Conservation (phyloP, 2,797 vertebrate species). For the Pangasius sanitwongsei region DNA sequence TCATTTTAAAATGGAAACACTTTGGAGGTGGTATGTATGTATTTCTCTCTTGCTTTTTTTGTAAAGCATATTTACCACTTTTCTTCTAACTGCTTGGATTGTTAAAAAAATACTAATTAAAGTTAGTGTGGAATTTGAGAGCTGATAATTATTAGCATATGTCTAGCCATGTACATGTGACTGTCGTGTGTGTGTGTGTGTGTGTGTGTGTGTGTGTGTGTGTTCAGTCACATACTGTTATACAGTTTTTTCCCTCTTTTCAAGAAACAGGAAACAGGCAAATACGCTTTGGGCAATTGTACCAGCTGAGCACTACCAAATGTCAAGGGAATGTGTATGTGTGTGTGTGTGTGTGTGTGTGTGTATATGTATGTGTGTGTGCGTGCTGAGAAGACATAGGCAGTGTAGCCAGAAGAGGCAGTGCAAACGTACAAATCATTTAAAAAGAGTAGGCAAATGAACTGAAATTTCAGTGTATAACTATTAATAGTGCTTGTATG, state of each 20-base stretch:
- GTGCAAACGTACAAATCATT: neutral
- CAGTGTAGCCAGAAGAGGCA: neutral
- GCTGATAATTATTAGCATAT: constrained; percentile 68
- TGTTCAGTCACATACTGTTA: constrained; percentile 11
- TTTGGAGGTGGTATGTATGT: neutral
- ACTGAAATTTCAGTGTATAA: neutral
- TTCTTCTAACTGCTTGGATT: constrained; percentile 57
- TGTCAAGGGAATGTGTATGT: constrained; percentile 10
- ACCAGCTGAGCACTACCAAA: constrained; percentile 48
- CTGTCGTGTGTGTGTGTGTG: neutral
- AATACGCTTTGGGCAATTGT: constrained; percentile 31
- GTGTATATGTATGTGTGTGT: neutral
- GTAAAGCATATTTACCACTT: constrained; percentile 48
- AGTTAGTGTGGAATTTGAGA: constrained; percentile 57
- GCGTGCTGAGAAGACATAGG: neutral
- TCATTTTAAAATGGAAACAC: neutral
- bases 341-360: neutral
- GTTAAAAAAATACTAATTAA: constrained; percentile 55
- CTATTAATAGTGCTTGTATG: neutral
- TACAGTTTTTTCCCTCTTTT: constrained; percentile 17
- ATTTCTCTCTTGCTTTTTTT: constrained; percentile 37
- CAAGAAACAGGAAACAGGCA: constrained; percentile 45
- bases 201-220: neutral
- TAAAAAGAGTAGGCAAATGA: neutral
- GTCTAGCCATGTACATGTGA: constrained; percentile 41